Evolutionary conservation across 1,140 invertebrate genomes (phyloP).

Genomic region (Ips nitidus): DNA sequence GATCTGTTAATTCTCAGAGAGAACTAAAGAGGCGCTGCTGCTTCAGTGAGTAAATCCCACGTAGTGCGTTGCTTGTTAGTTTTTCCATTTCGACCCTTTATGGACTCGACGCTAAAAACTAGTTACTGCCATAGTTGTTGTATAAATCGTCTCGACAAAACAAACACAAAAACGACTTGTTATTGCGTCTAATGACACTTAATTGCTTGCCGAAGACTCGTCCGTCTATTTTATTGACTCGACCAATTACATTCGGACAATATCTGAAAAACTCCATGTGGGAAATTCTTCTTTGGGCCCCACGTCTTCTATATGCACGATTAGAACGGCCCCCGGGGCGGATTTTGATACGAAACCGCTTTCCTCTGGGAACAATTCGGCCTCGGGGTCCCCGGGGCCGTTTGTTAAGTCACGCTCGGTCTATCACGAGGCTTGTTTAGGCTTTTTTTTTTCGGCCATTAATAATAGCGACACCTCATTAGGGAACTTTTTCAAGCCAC

Average conservation of each 20-base stretch:
- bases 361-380: slow-evolving; percentile 36
- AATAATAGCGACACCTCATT: slow-evolving; percentile 1
- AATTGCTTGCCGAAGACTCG: too few species aligned
- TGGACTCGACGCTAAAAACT: neutral
- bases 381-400: slow-evolving; percentile 2
- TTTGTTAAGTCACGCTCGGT: slow-evolving; percentile 24
- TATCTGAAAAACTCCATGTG: too few species aligned
- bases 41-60: too few species aligned
- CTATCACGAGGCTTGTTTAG: slow-evolving; percentile 23
- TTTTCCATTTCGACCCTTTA: neutral
- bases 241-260: too few species aligned
- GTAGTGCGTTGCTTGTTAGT: neutral
- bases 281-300: slow-evolving; percentile 1
- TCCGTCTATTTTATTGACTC: too few species aligned
- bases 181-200: slow-evolving; percentile 1
- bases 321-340: slow-evolving; percentile 6
- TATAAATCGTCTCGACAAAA: too few species aligned
- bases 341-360: slow-evolving; percentile 26
- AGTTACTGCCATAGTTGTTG: neutral
- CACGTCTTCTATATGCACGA: slow-evolving; percentile 17
- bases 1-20: too few species aligned
- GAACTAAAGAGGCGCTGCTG: too few species aligned
- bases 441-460: neutral
- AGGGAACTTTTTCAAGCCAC: neutral
- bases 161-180: too few species aligned